Conservation (phyloP, 2,113 vertebrate genomes). For the Epinephelus fuscoguttatus region DNA sequence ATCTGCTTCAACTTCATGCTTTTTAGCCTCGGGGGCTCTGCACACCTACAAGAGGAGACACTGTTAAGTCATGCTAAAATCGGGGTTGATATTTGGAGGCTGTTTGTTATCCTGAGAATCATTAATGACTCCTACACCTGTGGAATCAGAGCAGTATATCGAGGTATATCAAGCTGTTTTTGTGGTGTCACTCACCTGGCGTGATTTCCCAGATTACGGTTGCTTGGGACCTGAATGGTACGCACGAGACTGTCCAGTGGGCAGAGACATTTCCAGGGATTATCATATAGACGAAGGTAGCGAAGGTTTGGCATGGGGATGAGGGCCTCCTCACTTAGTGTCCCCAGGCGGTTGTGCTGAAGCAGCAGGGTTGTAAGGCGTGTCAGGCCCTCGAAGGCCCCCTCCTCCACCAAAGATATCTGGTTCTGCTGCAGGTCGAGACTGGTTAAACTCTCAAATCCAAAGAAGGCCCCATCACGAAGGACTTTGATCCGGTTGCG, state of each 20-base stretch:
- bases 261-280: constrained; percentile 94
- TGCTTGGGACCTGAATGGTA: constrained; percentile 94
- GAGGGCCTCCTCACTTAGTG: constrained; percentile 90
- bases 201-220: constrained; percentile 92
- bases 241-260: constrained; percentile 90
- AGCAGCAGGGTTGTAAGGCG: constrained; percentile 92
- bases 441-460: constrained; percentile 84
- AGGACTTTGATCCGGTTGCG: constrained; percentile 88
- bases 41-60: constrained; percentile 79
- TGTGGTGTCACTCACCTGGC: constrained; percentile 82
- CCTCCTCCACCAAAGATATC: constrained; percentile 89
- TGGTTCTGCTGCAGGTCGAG: constrained; percentile 97
- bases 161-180: not conserved
- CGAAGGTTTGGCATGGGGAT: constrained; percentile 88
- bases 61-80: not conserved
- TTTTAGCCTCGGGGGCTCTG: constrained; percentile 84
- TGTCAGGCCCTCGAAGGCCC: constrained; percentile 90
- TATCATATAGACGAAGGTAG: constrained; percentile 93
- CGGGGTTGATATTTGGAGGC: not conserved
- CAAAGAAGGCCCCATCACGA: constrained; percentile 63
- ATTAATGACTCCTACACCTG: not conserved
- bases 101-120: not conserved
- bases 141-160: not conserved
- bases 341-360: constrained; percentile 92
- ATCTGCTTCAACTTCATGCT: constrained; percentile 89